Evolutionary conservation across 2,888 invertebrate species (phyloP), one percentile per base, ranked within the genome.

Genomic region (Athalia cordata): DNA sequence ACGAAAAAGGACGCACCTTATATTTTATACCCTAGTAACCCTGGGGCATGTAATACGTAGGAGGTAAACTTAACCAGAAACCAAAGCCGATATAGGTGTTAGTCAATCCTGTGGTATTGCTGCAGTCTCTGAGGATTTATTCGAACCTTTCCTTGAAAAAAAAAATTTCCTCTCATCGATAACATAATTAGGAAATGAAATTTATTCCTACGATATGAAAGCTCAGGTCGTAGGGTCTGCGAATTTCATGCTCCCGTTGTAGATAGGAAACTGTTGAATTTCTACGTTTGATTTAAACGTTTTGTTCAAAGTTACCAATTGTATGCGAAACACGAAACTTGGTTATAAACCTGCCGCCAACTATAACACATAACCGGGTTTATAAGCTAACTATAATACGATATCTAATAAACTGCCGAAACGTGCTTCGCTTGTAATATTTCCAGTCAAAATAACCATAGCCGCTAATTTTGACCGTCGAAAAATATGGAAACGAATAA

Each of bases 371-470:
- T n/a, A 11, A 45, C n/a, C 43, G 55, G 29, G 68, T 68, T 29
- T 52, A 29, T 55, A 13, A 43, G 15, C 55, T 68, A 29, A 68
- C 55, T 68, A 55, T 7, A 55, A 8, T 11, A 55, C 29, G 29
- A 43, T 68, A 52, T 68, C 2, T 68, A 68, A 68, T 55, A 55
- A 43, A 68, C 68, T 68, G 68, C 29, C 43, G n/a, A 68, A 55
- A 52, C 68, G 68, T 68, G 68, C 11, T 8, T 29, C 7, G 55
- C 15, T n/a, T 55, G 15, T 15, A 29, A 29, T 29, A 29, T 29
- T 29, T 2, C 29, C n/a, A n/a, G n/a, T n/a, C n/a, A 29, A 0
- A 68, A 50, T 8, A 5, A 68, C 11, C 68, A 15, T 52, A 7
- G 67, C 13, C 29, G 13, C 49, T 65, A 47, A 49, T 66, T 66